Evolutionary conservation across 2,113 vertebrate genomes (phyloP).

Genomic region (Coturnix japonica): DNA sequence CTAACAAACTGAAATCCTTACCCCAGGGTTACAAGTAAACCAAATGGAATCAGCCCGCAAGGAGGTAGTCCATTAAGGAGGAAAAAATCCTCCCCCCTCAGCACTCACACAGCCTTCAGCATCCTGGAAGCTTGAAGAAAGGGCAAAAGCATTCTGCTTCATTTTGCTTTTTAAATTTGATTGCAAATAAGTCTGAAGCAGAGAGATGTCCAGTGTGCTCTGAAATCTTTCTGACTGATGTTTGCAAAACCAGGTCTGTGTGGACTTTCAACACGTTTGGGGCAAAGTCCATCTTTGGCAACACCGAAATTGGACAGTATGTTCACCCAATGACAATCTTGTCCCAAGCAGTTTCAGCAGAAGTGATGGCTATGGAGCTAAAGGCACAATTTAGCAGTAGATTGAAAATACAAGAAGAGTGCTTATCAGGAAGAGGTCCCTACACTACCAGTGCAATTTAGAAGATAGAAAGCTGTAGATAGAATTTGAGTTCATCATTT

Average conservation of each 20-base stretch:
- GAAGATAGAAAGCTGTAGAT: slow-evolving; percentile 35
- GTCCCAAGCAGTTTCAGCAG: background rate
- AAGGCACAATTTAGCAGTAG: background rate
- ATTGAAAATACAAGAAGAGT: background rate
- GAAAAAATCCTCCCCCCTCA: background rate
- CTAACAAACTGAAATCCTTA: slow-evolving; percentile 70
- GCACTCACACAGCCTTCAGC: background rate
- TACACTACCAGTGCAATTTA: background rate
- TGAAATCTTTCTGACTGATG: background rate
- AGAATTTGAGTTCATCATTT: slow-evolving; percentile 62
- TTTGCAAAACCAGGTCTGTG: background rate
- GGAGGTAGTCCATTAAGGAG: slow-evolving; percentile 16
- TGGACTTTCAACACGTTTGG: background rate
- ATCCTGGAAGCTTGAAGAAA: slow-evolving; percentile 11
- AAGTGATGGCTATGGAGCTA: background rate
- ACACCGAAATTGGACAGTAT: background rate
- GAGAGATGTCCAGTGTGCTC: background rate
- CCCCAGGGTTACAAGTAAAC: slow-evolving; percentile 63
- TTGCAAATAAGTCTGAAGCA: background rate
- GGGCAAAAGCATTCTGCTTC: background rate
- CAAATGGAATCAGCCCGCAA: slow-evolving; percentile 61
- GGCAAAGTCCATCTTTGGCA: background rate
- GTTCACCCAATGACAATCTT: background rate
- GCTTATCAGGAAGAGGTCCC: slow-evolving; percentile 6
- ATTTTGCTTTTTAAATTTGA: background rate